Evolutionary conservation across 2,113 vertebrate species (phyloP), one percentile per base, ranked within the genome.

Genomic region (Sebastes fasciatus): DNA sequence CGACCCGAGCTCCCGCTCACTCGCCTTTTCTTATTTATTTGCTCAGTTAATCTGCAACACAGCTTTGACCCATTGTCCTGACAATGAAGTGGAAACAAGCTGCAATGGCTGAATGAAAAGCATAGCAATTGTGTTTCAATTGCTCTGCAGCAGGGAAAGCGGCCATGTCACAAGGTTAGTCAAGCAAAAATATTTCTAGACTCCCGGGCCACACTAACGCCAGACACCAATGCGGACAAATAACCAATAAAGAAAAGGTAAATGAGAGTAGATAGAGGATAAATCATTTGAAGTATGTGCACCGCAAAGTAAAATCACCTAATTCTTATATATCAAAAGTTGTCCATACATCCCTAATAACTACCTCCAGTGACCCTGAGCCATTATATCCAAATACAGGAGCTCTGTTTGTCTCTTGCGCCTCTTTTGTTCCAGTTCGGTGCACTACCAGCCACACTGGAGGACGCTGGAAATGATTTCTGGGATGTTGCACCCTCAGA

Each of bases 41-140:
- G 84, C 88, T 55, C 81, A 72, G 85, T 90, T 93, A 90, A 91
- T 92, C 76, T 88, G 85, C 77, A 84, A 42, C 76, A 17, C 74
- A 72, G 85, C 87, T 85, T 79, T 91, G 87, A 89, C 91, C 89
- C 81, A 79, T 85, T 60, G 57, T 86, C 67, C 83, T 57, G 60
- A 81, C 81, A 90, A 89, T 87, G 77, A 87, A 90, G 89, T 89
- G 78, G 80, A 79, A 91, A 92, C 86, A 74, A 89, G 71, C 83
- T 4, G 76, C 80, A 75, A 57, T 26, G 65, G 81, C 82, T 55
- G 80, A 87, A 89, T 87, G 74, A 86, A 90, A 83, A 89, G 77
- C 74, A 66, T 14, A 23, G 82, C 83, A 79, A 82, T 88, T 90
- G 78, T 62, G 68, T 86, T 85, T 57, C 75, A 88, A 77, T 86